A percentile compares a stretch with the other conserved stretches of the same genome.
These are phyloP conservation scores for Mormyrops attenuatus DNA, from an alignment of 2,797 vertebrate species.

Conservation along the genomic window DNA sequence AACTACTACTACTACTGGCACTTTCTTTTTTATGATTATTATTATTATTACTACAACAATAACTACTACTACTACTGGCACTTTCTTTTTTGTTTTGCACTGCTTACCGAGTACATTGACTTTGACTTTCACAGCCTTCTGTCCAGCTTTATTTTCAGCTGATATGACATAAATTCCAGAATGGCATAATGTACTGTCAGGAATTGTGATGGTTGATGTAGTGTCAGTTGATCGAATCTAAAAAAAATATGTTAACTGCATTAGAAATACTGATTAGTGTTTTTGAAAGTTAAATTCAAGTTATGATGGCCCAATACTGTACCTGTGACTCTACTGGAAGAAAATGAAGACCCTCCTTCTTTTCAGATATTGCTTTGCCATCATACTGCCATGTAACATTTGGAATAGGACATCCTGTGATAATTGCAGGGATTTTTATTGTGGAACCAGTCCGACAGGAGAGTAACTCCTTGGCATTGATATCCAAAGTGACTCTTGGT, in stretches of 20 bases:
- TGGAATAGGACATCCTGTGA: constrained; percentile 84
- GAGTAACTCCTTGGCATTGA: constrained; percentile 75
- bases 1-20: not conserved
- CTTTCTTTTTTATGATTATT: not conserved
- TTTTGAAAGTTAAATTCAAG: not conserved
- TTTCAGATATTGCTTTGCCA: constrained; percentile 81
- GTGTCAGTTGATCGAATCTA: constrained; percentile 86
- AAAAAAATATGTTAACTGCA: not conserved
- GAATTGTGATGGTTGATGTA: constrained; percentile 73
- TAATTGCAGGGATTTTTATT: constrained; percentile 80
- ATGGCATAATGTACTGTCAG: constrained; percentile 78
- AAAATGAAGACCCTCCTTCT: constrained; percentile 83
- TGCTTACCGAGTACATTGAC: constrained; percentile 88
- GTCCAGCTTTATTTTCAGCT: constrained; percentile 95
- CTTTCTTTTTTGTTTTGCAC: constrained; percentile 11
- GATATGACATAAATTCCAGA: constrained; percentile 91
- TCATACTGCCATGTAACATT: constrained; percentile 93
- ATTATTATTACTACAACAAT: not conserved
- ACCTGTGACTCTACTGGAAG: constrained; percentile 90
- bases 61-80: not conserved
- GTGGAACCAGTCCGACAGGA: constrained; percentile 77
- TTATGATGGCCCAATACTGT: constrained; percentile 26
- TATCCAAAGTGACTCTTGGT: constrained; percentile 72
- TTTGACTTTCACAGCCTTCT: constrained; percentile 83
- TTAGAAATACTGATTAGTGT: not conserved